These are phyloP conservation scores for Lytechinus pictus DNA, from an alignment of 35 echinoderm and acorn worm species.

Conservation along the genomic window DNA sequence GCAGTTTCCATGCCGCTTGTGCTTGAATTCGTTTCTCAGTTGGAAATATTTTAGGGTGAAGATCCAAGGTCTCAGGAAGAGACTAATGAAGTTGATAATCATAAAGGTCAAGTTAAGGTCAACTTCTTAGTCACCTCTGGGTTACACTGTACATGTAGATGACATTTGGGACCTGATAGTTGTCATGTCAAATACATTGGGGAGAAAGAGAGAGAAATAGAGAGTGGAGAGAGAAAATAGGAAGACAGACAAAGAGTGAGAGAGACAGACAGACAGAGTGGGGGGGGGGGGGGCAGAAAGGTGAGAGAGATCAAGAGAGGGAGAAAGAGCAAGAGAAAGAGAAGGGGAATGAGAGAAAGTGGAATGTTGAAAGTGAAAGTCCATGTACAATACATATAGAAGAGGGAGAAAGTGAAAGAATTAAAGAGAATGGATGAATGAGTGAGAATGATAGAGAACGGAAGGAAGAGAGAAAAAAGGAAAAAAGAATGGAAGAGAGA, in stretches of 20 bases:
- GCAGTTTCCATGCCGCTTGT: too few species aligned
- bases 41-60: neutral
- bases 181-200: neutral
- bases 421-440: too few species aligned
- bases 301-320: neutral
- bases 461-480: too few species aligned
- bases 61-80: neutral
- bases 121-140: slow-evolving; percentile 18
- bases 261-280: neutral
- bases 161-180: slow-evolving; percentile 6
- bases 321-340: neutral
- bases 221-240: neutral
- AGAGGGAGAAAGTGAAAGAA: too few species aligned
- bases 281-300: neutral
- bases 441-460: too few species aligned
- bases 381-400: too few species aligned
- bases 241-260: neutral
- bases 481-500: neutral
- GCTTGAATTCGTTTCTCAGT: too few species aligned
- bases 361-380: too few species aligned
- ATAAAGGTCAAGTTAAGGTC: slow-evolving; percentile 33
- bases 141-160: neutral
- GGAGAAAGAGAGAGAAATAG: neutral
- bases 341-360: too few species aligned
- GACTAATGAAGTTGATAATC: neutral